phyloP scores from a whole-genome alignment of 2,113 vertebrate species.

The Athene noctua region DNA sequence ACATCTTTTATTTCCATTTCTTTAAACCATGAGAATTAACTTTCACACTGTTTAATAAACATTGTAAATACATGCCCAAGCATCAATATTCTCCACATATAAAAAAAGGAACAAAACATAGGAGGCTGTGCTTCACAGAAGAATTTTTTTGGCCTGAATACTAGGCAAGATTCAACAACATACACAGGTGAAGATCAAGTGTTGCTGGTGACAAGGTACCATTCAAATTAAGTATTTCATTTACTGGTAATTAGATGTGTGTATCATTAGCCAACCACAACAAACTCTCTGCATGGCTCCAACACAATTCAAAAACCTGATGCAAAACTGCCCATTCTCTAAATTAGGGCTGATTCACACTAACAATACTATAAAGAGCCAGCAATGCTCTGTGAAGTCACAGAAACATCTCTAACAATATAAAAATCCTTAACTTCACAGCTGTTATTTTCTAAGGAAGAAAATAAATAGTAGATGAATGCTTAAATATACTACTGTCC shows the following conservation, averaged over 20 bases:
- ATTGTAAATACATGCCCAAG: not conserved
- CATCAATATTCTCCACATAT: not conserved
- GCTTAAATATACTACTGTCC: not conserved
- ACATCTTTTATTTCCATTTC: not conserved
- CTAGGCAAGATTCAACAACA: not conserved
- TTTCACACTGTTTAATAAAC: not conserved
- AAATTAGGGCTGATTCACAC: not conserved
- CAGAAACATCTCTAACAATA: not conserved
- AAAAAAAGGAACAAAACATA: not conserved
- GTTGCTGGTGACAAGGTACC: not conserved
- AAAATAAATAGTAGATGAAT: not conserved
- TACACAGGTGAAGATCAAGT: not conserved
- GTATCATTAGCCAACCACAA: not conserved
- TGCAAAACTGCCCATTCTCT: not conserved
- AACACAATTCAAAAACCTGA: not conserved
- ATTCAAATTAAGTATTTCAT: not conserved
- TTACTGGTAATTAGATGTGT: not conserved
- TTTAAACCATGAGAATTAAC: not conserved
- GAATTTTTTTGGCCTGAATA: not conserved
- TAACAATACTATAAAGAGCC: not conserved
- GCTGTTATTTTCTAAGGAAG: not conserved
- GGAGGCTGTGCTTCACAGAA: not conserved
- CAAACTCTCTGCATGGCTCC: not conserved
- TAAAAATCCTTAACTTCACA: not conserved
- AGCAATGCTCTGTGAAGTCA: not conserved